Conservation (phyloP, 2,797 vertebrate genomes). For the Sebastes diaconus region DNA sequence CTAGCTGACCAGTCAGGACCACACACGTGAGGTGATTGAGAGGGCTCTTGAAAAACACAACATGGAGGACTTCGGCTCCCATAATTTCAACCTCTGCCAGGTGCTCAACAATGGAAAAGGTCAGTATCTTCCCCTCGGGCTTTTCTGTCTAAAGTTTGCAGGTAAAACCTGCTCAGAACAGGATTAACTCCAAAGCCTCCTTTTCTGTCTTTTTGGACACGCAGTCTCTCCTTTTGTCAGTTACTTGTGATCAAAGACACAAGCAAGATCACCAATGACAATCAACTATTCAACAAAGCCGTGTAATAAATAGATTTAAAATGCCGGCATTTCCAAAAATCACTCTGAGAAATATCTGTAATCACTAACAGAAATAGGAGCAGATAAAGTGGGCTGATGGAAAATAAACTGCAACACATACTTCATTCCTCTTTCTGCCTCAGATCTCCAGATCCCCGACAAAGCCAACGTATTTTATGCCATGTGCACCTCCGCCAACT, state of each 20-base stretch:
- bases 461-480: slow-evolving; percentile 93
- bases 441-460: slow-evolving; percentile 90
- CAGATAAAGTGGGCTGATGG: not conserved
- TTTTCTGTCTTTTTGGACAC: too few species aligned
- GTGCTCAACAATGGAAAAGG: slow-evolving; percentile 84
- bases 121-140: slow-evolving; percentile 52
- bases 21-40: slow-evolving; percentile 87
- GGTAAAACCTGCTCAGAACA: not conserved
- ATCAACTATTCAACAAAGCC: too few species aligned
- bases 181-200: not conserved
- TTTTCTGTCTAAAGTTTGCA: not conserved
- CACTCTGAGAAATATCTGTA: not conserved
- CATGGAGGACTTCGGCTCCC: slow-evolving; percentile 76
- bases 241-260: not conserved
- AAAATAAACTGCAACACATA: not conserved
- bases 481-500: slow-evolving; percentile 87
- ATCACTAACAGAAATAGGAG: not conserved
- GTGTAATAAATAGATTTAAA: not conserved
- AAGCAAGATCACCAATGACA: not conserved
- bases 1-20: slow-evolving; percentile 92
- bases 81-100: slow-evolving; percentile 86
- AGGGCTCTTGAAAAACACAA: slow-evolving; percentile 90
- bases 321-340: not conserved
- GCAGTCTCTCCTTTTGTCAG: not conserved
- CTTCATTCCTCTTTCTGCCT: slow-evolving; percentile 9